phyloP scores from a whole-genome alignment of 2,888 invertebrate genomes.

The Leptinotarsa haldemani region DNA sequence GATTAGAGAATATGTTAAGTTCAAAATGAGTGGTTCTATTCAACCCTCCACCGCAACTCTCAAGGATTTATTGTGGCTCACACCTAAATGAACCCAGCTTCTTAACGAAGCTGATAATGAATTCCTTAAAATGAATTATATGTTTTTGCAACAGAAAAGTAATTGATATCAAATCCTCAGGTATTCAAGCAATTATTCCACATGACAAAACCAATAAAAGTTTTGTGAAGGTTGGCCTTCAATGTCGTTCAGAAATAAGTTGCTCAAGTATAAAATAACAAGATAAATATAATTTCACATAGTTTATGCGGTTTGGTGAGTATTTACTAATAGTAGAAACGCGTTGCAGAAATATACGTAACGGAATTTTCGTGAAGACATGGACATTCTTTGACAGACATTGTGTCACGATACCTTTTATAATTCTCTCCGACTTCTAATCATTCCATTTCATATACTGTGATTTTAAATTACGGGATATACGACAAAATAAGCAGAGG shows the following conservation, averaged over 20 bases:
- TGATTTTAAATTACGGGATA: not conserved
- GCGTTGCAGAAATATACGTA: constrained; percentile 8
- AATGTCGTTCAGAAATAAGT: constrained; percentile 17
- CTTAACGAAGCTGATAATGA: not conserved
- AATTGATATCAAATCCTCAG: not conserved
- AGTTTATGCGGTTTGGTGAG: constrained; percentile 21
- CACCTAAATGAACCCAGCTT: too few relatives aligned
- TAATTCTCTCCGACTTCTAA: not conserved
- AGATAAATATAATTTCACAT: constrained; percentile 11
- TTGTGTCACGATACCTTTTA: not conserved
- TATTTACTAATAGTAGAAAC: constrained; percentile 13
- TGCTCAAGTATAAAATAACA: constrained; percentile 15
- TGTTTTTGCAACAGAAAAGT: too few relatives aligned
- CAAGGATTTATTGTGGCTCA: too few relatives aligned
- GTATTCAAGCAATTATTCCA: constrained; percentile 7
- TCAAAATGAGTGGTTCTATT: too few relatives aligned
- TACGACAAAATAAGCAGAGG: not conserved
- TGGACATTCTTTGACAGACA: not conserved
- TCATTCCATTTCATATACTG: too few relatives aligned
- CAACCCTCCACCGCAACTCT: too few relatives aligned
- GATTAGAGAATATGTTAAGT: too few relatives aligned
- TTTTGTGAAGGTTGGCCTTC: constrained; percentile 4
- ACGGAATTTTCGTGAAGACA: not conserved
- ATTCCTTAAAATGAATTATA: not conserved
- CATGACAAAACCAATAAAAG: not conserved